Evolutionary conservation across 2,113 vertebrate species (phyloP), one percentile per base, ranked within the genome.

Genomic region (Callochromis pleurospilus): DNA sequence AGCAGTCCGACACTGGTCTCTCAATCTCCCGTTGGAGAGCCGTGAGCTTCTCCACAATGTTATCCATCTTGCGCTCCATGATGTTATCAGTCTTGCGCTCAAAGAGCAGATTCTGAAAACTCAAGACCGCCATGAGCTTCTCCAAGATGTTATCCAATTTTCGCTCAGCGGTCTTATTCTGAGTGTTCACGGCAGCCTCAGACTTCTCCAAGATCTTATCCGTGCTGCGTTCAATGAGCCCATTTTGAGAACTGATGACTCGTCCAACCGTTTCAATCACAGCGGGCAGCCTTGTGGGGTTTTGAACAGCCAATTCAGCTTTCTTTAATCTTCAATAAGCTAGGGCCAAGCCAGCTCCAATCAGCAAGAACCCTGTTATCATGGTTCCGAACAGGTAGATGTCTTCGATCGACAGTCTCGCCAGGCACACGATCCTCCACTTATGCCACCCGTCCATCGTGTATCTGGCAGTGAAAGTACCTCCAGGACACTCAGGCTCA

Each of bases 221-320:
- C 3, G 0, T 9, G 55, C 24, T 56, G 24, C 4, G 7, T 15
- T 56, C 55, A 5, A 5, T 56, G 55, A 58, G 55, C 55, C 55
- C 13, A 29, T 58, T 58, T 29, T 58, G 55, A 9, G 55, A 58
- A 58, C 13, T 58, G 13, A 29, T 0, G 4, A 29, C 55, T 58
- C 2, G 0, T 29, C 55, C 55, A 3, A 58, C 0, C 2, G 0
- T 15, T 58, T 58, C 24, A 58, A 29, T 29, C 55, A 15, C 55
- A 58, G 13, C 7, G 2, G 55, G 24, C 4, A 58, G 13, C 13
- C 55, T 58, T 29, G 55, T 29, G 55, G 24, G 55, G 13, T 3
- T 58, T 29, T 58, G 55, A 58, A 29, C 26, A 15, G 55, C 13
- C 7, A 2, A 29, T 58, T 58, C 55, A 3, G 0, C 7, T 58